Base-by-base conservation (phyloP, 2,113 vertebrate species). In the Chlorodrepanis virens region DNA sequence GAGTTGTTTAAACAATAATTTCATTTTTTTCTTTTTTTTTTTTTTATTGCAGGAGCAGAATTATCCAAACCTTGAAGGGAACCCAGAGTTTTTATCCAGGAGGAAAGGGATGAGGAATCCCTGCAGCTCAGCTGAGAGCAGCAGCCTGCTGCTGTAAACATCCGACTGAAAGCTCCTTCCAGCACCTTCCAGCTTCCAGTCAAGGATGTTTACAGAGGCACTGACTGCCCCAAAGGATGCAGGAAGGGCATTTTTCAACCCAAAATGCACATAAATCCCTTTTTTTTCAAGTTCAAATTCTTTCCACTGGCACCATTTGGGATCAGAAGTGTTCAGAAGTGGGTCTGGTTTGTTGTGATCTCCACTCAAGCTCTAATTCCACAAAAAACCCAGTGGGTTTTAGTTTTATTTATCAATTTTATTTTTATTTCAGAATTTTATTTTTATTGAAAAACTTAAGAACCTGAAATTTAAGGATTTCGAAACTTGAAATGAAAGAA, bases 131-230 rank as follows among this genome's bases (percentile, higher is more conserved):
- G 97, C 79, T 4, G 98, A 98, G 85, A 54, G 98, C 95, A 98
- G 99, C 99, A 99, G 99, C 97, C 98, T 98, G 98, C 98, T 94
- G 99, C 99, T 99, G 99, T 98, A 99, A 99, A 99, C 99, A 99
- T 99, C 99, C 98, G 99, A 99, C 99, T 99, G 99, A 99, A 99
- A 99, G 99, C 99, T 98, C 97, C 98, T 91, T 95, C 95, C 64
- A 96, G 88, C 96, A 96, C 97, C 98, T 96, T 84, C 98, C 98
- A 99, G 99, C 99, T 99, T 99, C 99, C 99, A 99, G 99, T 99
- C 99, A 99, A 99, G 99, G 99, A 99, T 99, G 99, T 99, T 99
- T 99, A 99, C 99, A 99, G 98, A 97, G 97, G 98, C 99, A 97
- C 97, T 68, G 95, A 95, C 98, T 98, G 98, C 99, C 99, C 93